phyloP scores from a whole-genome alignment of 2,113 vertebrate species.

The Probosciger aterrimus region DNA sequence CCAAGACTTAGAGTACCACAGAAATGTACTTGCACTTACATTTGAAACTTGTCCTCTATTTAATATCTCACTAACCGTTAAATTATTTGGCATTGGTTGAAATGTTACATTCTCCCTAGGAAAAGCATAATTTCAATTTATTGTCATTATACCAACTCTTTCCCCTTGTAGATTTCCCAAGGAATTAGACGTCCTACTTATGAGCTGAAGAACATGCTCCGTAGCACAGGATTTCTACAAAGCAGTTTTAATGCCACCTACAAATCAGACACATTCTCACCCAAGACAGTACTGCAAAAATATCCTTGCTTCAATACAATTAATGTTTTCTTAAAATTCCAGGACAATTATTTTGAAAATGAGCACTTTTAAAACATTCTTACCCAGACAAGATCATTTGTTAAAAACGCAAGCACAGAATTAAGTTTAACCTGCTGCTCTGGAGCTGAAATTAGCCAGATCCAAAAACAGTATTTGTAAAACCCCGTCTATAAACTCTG shows the following conservation, averaged over 20 bases:
- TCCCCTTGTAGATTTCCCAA: background rate
- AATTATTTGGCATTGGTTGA: background rate
- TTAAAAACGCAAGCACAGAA: background rate
- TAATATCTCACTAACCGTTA: background rate
- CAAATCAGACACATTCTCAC: background rate
- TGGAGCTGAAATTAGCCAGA: background rate
- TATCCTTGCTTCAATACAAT: background rate
- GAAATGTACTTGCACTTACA: background rate
- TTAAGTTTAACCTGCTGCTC: background rate
- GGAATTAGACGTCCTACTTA: background rate
- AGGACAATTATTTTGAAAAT: background rate
- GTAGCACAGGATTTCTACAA: background rate
- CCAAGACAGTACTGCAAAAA: background rate
- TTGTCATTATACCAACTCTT: background rate
- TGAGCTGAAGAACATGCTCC: background rate
- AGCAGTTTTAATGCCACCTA: background rate
- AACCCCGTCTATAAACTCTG: background rate
- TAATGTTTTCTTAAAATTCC: background rate
- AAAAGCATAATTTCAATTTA: background rate
- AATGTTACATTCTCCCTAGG: background rate
- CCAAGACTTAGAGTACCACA: background rate
- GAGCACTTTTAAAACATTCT: background rate
- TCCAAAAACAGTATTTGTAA: background rate
- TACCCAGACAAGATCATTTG: background rate
- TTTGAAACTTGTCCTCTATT: background rate